Evolutionary conservation across 2,797 vertebrate genomes (phyloP).

Genomic region (Enteromius trimaculatus): DNA sequence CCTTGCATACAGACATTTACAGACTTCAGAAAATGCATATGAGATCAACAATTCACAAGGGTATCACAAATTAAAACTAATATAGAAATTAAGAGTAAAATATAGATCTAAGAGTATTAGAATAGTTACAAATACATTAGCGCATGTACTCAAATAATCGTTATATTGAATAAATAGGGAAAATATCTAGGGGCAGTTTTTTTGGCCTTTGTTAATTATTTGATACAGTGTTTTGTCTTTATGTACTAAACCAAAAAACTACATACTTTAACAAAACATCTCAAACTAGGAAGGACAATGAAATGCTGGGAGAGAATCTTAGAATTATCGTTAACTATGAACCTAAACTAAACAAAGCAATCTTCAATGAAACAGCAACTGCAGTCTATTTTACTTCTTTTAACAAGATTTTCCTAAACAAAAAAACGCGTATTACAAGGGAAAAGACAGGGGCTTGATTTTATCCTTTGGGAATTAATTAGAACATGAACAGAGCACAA

Average conservation of each 20-base stretch:
- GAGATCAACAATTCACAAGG: background rate
- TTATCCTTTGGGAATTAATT: background rate
- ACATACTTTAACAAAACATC: slow-evolving; percentile 12
- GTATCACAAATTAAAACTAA: background rate
- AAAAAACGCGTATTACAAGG: background rate
- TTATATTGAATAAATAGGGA: background rate
- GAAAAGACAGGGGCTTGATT: background rate
- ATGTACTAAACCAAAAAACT: background rate
- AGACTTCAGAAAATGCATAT: background rate
- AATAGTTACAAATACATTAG: background rate
- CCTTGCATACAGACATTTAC: background rate
- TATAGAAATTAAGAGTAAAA: background rate
- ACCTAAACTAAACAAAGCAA: slow-evolving; percentile 10
- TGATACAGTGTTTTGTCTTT: background rate
- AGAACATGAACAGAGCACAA: background rate
- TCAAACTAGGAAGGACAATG: slow-evolving; percentile 46
- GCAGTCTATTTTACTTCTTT: background rate
- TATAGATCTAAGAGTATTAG: background rate
- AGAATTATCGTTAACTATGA: slow-evolving; percentile 26
- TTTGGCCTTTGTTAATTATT: background rate
- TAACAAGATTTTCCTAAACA: background rate
- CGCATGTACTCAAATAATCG: background rate
- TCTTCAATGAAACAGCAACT: background rate
- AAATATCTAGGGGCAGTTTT: background rate
- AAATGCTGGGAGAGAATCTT: background rate